These are phyloP conservation scores for Pollimyrus isidori DNA, from an alignment of 2,113 vertebrate genomes.

Conservation along the genomic window DNA sequence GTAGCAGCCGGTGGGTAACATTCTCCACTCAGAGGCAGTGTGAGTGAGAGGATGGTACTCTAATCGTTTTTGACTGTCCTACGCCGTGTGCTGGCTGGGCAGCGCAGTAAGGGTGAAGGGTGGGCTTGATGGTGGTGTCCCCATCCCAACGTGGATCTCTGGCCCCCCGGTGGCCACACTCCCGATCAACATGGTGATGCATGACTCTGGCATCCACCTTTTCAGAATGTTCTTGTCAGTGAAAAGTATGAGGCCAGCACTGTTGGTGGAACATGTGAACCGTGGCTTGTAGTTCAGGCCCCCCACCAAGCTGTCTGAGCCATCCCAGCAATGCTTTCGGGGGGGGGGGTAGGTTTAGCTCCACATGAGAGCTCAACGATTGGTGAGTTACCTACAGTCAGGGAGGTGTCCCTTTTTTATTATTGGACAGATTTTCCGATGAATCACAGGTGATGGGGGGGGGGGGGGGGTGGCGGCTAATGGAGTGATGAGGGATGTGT, in stretches of 20 bases:
- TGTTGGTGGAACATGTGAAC: neutral
- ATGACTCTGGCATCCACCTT: neutral
- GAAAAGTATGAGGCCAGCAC: neutral
- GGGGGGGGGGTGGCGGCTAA: constrained; percentile 30
- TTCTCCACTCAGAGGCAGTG: neutral
- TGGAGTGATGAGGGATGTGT: constrained; percentile 36
- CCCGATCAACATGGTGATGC: neutral
- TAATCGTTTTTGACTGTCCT: neutral
- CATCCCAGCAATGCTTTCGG: neutral
- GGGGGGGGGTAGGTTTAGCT: neutral
- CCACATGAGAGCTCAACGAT: constrained; percentile 29
- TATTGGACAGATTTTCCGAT: constrained; percentile 46
- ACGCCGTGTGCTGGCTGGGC: neutral
- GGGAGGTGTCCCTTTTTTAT: constrained; percentile 38
- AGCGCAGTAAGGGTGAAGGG: neutral
- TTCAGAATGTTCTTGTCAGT: neutral
- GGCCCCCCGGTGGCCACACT: neutral
- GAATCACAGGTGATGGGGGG: constrained; percentile 36
- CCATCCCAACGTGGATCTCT: neutral
- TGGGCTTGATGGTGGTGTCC: neutral
- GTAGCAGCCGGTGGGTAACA: neutral
- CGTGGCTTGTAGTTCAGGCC: neutral
- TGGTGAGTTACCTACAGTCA: constrained; percentile 26
- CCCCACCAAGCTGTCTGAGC: neutral
- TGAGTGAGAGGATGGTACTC: neutral